Evolutionary conservation across 2,888 invertebrate species (phyloP).

Genomic region (Noctua comes): DNA sequence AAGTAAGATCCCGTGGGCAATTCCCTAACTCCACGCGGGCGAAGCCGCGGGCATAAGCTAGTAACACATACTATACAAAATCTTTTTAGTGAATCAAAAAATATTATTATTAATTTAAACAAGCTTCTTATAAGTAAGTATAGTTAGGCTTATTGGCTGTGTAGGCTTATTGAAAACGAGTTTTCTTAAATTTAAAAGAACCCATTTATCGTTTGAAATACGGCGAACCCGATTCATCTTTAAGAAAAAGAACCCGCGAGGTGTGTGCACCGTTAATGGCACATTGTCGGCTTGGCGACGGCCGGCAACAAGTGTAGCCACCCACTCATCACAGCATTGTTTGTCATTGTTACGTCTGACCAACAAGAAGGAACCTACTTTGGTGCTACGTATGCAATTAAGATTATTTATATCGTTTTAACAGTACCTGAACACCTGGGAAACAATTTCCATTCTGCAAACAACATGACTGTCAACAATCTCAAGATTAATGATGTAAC

Average conservation of each 20-base stretch:
- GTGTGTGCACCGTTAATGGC: slow-evolving; percentile 44
- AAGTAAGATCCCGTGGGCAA: too few relatives aligned
- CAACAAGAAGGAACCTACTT: background rate
- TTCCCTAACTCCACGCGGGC: too few relatives aligned
- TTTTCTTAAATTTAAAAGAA: background rate
- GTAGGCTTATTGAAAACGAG: background rate
- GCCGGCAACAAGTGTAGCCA: slow-evolving; percentile 70
- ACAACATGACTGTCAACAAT: background rate
- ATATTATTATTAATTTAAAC: background rate
- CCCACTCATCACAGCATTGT: slow-evolving; percentile 46
- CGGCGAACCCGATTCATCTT: background rate
- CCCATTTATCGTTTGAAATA: background rate
- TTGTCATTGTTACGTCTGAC: background rate
- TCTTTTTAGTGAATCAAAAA: background rate
- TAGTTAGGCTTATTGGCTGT: background rate
- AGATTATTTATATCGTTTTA: background rate
- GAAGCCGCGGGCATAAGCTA: too few relatives aligned
- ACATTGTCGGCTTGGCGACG: slow-evolving; percentile 16
- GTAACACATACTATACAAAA: background rate
- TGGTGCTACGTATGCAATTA: background rate
- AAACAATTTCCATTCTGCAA: background rate
- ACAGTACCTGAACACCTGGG: background rate
- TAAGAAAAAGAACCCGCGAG: background rate
- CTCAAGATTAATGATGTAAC: background rate
- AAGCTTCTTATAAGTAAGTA: background rate